phyloP scores from a whole-genome alignment of 2,888 invertebrate genomes.

The Ichneumon xanthorius region DNA sequence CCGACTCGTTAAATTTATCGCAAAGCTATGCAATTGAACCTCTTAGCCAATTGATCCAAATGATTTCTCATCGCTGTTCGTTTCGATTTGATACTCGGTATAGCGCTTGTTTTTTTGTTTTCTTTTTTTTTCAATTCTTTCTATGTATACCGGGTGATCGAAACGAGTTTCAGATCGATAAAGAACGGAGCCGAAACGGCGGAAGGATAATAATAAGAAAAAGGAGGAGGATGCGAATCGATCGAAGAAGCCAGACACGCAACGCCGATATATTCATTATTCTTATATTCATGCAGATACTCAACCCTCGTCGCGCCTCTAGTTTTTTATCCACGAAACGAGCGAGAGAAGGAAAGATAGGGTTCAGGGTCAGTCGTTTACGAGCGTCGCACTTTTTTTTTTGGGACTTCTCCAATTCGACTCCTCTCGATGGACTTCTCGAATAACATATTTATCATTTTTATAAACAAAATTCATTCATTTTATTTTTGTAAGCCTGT shows the following conservation, averaged over 20 bases:
- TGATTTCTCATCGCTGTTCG: conserved; percentile 32
- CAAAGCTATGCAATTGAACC: conserved; percentile 47
- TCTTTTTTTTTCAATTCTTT: neutral
- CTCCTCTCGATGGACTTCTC: neutral
- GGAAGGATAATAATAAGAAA: conserved; percentile 27
- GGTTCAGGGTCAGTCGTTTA: conserved; percentile 61
- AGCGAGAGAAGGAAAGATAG: conserved; percentile 22
- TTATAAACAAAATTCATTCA: conserved; percentile 17
- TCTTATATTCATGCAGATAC: conserved; percentile 24
- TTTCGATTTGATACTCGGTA: conserved; percentile 34
- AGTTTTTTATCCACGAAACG: conserved; percentile 23
- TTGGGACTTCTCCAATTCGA: conserved; percentile 48
- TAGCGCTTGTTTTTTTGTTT: neutral
- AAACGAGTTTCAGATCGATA: neutral
- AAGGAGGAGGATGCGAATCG: conserved; percentile 40
- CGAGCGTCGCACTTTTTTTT: conserved; percentile 4
- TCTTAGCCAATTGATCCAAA: conserved; percentile 47
- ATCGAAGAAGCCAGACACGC: conserved; percentile 63
- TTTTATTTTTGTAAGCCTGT: neutral
- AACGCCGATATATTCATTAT: conserved; percentile 33
- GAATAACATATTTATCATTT: conserved; percentile 7
- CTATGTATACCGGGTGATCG: conserved; percentile 43
- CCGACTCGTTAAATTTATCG: conserved; percentile 46
- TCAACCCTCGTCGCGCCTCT: conserved; percentile 50
- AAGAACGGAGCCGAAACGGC: conserved; percentile 10